These are phyloP conservation scores for Didymodactylos carnosus DNA, from an alignment of 2,888 invertebrate genomes.

Conservation along the genomic window DNA sequence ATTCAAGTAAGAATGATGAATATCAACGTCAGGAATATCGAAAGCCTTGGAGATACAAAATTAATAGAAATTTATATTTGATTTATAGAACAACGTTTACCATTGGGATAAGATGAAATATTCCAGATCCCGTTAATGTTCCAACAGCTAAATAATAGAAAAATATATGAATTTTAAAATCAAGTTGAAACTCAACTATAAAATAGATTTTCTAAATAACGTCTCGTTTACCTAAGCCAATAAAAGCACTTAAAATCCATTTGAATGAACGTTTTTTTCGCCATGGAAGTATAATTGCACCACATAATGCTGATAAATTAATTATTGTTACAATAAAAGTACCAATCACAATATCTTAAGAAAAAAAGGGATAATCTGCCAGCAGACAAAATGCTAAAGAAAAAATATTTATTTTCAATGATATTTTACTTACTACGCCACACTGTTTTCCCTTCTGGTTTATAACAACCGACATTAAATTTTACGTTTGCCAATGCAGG, in stretches of 20 bases:
- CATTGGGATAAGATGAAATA: conserved; percentile 13
- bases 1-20: conserved; percentile 6
- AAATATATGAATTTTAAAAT: conserved; percentile 3
- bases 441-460: neutral
- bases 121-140: conserved; percentile 6
- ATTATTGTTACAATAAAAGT: conserved; percentile 3
- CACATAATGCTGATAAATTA: conserved; percentile 2
- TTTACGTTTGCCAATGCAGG: neutral
- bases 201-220: neutral
- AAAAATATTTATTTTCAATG: neutral
- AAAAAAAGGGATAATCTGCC: neutral
- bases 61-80: neutral
- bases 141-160: conserved; percentile 4
- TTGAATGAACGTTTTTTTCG: conserved; percentile 1
- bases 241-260: neutral
- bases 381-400: neutral
- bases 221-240: neutral
- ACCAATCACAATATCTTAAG: neutral
- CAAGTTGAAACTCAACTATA: neutral
- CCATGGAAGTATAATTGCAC: conserved; percentile 11
- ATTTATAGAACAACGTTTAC: neutral
- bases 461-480: neutral
- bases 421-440: neutral
- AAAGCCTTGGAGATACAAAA: conserved; percentile 3
- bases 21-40: conserved; percentile 7